Evolutionary conservation across 2,888 invertebrate species (phyloP).

Genomic region (Criorhina ranunculi): DNA sequence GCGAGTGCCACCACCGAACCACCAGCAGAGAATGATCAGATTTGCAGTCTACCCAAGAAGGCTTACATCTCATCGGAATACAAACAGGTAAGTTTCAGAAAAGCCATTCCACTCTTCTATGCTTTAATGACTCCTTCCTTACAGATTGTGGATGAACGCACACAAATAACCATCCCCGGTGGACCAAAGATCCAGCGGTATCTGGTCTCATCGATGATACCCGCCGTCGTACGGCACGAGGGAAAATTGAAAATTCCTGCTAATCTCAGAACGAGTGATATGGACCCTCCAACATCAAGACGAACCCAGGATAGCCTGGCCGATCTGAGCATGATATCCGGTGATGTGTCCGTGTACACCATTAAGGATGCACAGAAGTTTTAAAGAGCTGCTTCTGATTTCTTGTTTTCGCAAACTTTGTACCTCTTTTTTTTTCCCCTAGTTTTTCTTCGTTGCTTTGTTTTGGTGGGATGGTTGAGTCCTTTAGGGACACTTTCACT

Average conservation of each 20-base stretch:
- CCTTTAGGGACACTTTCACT: conserved; percentile 18
- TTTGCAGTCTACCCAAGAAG: conserved; percentile 81
- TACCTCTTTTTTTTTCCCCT: conserved; percentile 42
- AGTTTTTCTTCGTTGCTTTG: conserved; percentile 12
- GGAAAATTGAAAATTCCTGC: conserved; percentile 81
- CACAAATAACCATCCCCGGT: conserved; percentile 82
- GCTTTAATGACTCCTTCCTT: conserved; percentile 4
- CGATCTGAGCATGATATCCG: conserved; percentile 83
- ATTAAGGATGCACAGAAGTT: conserved; percentile 84
- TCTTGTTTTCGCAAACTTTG: background rate
- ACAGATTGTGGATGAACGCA: conserved; percentile 83
- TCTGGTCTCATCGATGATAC: conserved; percentile 80
- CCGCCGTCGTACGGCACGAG: conserved; percentile 83
- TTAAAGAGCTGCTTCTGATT: conserved; percentile 56
- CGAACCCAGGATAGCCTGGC: conserved; percentile 81
- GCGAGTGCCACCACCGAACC: background rate
- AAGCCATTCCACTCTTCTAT: background rate
- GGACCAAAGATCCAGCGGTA: conserved; percentile 83
- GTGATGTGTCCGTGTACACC: conserved; percentile 84
- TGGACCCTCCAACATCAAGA: conserved; percentile 57
- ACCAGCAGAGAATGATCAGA: conserved; percentile 19
- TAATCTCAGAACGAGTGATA: conserved; percentile 34
- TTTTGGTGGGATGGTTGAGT: conserved; percentile 2
- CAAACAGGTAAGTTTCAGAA: conserved; percentile 82
- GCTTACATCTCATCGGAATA: conserved; percentile 82